Evolutionary conservation across 2,888 invertebrate genomes (phyloP).

Genomic region (Balanococcus diminutus): DNA sequence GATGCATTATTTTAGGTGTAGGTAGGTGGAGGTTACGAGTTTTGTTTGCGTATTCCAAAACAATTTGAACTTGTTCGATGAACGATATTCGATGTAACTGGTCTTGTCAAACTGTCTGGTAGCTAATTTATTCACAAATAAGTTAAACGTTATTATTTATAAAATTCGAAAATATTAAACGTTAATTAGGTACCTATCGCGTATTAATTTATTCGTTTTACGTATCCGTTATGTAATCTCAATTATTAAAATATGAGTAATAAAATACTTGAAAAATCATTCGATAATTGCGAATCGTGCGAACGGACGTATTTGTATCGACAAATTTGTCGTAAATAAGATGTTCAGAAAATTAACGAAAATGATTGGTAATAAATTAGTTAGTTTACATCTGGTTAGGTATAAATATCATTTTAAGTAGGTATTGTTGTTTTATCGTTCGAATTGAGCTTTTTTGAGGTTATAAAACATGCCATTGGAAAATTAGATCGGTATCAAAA

Average conservation of each 20-base stretch:
- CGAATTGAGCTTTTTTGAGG: neutral
- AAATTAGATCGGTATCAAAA: too few species aligned
- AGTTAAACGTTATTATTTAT: neutral
- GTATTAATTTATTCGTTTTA: slow-evolving; percentile 26
- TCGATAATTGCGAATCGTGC: neutral
- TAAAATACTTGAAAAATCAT: neutral
- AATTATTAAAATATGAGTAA: slow-evolving; percentile 23
- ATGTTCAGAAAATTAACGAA: neutral
- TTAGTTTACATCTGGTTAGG: too few species aligned
- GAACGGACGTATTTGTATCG: neutral
- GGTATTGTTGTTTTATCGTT: neutral
- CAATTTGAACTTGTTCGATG: neutral
- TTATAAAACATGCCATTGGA: too few species aligned
- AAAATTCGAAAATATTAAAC: slow-evolving; percentile 12
- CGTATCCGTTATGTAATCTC: slow-evolving; percentile 26
- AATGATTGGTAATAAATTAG: neutral
- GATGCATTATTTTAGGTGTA: too few species aligned
- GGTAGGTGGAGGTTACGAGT: too few species aligned
- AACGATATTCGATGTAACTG: slow-evolving; percentile 25
- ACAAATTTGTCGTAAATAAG: neutral
- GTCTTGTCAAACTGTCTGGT: neutral
- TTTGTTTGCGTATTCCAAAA: too few species aligned
- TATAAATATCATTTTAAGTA: neutral
- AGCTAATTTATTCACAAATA: neutral
- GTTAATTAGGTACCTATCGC: neutral